Percentiles rank a stretch among this genome's conserved stretches.
phyloP scores from a whole-genome alignment of 2,797 vertebrate genomes.

The Liparis tanakae region DNA sequence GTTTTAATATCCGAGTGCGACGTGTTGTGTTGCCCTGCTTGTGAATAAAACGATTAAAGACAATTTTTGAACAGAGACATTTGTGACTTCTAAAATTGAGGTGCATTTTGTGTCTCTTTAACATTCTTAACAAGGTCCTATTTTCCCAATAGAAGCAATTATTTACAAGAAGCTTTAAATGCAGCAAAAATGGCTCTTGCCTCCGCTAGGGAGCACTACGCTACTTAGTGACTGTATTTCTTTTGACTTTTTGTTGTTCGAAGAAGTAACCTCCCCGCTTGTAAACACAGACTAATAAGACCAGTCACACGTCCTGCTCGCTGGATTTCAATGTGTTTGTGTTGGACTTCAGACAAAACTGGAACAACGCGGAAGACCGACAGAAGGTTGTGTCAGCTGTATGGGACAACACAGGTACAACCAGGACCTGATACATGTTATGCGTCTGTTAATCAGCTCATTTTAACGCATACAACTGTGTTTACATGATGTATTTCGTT shows the following conservation, averaged over 20 bases:
- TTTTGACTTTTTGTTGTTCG: background rate
- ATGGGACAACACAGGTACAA: constrained; percentile 58
- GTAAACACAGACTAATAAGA: too few relatives aligned
- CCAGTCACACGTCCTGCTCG: background rate
- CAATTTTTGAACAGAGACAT: too few relatives aligned
- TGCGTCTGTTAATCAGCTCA: background rate
- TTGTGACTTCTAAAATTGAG: background rate
- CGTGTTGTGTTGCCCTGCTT: too few relatives aligned
- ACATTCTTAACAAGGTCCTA: background rate
- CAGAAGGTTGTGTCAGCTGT: constrained; percentile 4
- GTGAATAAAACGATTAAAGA: too few relatives aligned
- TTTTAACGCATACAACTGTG: background rate
- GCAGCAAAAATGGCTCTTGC: background rate
- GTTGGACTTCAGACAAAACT: background rate
- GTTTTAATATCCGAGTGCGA: too few relatives aligned
- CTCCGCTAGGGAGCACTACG: constrained; percentile 6
- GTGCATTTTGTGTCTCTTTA: background rate
- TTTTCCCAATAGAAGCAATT: fast-evolving
- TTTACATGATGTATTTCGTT: background rate
- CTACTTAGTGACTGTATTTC: background rate
- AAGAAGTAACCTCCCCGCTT: background rate
- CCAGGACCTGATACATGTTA: background rate
- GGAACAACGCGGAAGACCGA: background rate
- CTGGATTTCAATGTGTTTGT: too few relatives aligned
- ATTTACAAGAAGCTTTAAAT: constrained; percentile 22